These are phyloP conservation scores for Spisula solida DNA, from an alignment of 2,888 invertebrate genomes.

Conservation along the genomic window DNA sequence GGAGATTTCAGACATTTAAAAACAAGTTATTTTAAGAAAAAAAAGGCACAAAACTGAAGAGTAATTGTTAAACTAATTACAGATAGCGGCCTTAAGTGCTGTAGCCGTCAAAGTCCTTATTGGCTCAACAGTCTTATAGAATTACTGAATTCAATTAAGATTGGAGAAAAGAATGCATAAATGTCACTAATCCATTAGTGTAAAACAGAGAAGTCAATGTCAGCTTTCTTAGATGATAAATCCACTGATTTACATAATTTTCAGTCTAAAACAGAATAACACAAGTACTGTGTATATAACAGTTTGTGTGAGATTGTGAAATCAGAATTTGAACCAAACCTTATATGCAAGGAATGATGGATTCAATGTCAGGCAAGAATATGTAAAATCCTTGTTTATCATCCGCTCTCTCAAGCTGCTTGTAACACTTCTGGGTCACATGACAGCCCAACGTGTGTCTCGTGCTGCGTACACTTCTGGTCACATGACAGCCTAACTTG, in stretches of 20 bases:
- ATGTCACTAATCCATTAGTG: slow-evolving; percentile 30
- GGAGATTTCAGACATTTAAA: slow-evolving; percentile 1
- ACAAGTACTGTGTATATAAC: not conserved
- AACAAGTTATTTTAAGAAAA: slow-evolving; percentile 12
- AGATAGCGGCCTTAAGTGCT: slow-evolving; percentile 21
- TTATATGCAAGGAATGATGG: not conserved
- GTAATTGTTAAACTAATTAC: slow-evolving; percentile 26
- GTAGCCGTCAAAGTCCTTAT: slow-evolving; percentile 26
- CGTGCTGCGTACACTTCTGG: no score
- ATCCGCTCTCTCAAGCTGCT: no score
- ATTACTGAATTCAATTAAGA: slow-evolving; percentile 30
- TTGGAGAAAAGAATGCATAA: slow-evolving; percentile 24
- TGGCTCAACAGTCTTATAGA: slow-evolving; percentile 12
- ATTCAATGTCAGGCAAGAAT: no score
- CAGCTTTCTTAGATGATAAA: not conserved
- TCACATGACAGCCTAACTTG: no score
- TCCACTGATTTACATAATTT: slow-evolving; percentile 18
- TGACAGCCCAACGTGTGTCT: no score
- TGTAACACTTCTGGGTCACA: no score
- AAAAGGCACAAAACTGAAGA: not conserved
- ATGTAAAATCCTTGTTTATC: no score
- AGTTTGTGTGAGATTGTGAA: not conserved
- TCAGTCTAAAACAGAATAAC: slow-evolving; percentile 21
- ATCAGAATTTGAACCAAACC: not conserved
- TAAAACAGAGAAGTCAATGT: slow-evolving; percentile 28